Base-by-base conservation (phyloP, 2,888 invertebrate genomes). In the Tryphoninae sp. region DNA sequence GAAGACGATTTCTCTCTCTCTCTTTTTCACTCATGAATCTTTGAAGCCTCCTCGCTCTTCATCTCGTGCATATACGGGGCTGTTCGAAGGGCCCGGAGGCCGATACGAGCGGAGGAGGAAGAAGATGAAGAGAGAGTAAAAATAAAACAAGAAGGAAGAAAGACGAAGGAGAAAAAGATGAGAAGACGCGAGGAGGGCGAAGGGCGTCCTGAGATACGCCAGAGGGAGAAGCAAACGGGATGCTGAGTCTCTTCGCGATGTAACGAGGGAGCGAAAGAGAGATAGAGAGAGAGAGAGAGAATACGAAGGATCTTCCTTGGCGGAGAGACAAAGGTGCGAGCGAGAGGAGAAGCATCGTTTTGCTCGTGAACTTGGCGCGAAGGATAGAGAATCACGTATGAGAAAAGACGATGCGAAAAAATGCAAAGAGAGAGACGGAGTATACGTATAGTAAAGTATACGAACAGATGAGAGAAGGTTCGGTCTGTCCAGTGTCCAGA, bases 61-160 rank as follows among this genome's bases (percentile, higher is more conserved):
- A 76, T 76, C 75, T 59, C 67, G 45, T 26, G 13, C 26, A 22
- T 40, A 59, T 51, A 72, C 59, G 33, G 33, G 3, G 33, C 6
- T 33, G 33, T 59, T 49, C 62, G 61, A 51, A 80, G 67, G 51
- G 76, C 82, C 82, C 23, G 45, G 68, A 77, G 82, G 82, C 62
- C 81, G 81, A 65, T 78, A 76, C 80, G 67, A 61, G 65, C 72
- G 76, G 80, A 78, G 75, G 80, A 78, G 73, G 76, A 80, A 78
- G 80, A 80, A 61, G 78, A 74, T 45, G 79, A 69, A 49, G 82
- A 73, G 26, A 83, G 62, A 77, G 45, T 82, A 75, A 73, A 74
- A 71, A 74, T 83, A 77, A 72, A 75, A 80, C 80, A 75, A 78
- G 84, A 59, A 67, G 59, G 62, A 73, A 65, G 78, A 86, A 81